phyloP scores from a whole-genome alignment of 2,113 vertebrate genomes.

The Coptodon rendalli region DNA sequence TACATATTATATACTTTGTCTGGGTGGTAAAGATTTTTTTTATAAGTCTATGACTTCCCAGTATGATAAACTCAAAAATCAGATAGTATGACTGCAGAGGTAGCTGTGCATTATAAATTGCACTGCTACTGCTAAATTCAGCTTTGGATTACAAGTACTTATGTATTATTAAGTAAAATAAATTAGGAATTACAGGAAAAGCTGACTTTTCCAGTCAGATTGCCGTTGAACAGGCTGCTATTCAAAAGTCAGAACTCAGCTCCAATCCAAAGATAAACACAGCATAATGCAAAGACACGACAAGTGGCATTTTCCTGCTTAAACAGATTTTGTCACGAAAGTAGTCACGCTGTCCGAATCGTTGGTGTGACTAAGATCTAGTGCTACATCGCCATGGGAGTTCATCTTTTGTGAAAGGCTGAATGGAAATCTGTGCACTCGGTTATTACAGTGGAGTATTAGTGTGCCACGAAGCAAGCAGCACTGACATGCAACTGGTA shows the following conservation, averaged over 20 bases:
- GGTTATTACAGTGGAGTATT: neutral
- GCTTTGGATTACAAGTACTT: neutral
- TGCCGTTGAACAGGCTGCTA: neutral
- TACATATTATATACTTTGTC: neutral
- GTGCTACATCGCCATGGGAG: neutral
- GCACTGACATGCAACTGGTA: neutral
- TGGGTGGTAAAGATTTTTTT: neutral
- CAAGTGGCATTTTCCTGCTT: neutral
- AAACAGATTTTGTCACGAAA: neutral
- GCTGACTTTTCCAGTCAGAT: neutral
- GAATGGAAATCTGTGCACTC: neutral
- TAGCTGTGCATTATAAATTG: neutral
- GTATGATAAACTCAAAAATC: neutral
- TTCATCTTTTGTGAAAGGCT: neutral
- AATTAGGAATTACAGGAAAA: neutral
- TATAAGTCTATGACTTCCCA: neutral
- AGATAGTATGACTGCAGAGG: neutral
- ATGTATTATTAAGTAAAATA: neutral
- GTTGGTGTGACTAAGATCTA: neutral
- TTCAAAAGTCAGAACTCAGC: neutral
- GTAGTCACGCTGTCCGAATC: neutral
- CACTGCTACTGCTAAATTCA: neutral
- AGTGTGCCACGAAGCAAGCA: neutral
- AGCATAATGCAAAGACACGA: neutral
- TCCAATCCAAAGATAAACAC: neutral